phyloP scores from a whole-genome alignment of 2,888 invertebrate species.

The Ephialtes manifestator region DNA sequence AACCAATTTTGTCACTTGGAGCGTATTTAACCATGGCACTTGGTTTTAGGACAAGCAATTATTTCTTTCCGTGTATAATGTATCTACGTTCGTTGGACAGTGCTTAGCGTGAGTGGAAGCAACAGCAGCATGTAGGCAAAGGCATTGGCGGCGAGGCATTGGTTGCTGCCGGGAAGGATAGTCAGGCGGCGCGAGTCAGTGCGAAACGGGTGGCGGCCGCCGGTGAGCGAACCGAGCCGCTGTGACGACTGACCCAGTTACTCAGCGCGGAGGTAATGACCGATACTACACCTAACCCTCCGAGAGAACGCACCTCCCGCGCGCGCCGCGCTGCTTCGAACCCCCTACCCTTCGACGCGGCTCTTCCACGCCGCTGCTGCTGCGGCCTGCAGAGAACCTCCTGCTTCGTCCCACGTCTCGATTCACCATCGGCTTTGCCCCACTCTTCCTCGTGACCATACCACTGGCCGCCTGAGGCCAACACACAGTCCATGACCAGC shows the following conservation, averaged over 20 bases:
- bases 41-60: no score
- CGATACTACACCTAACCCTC: constrained; percentile 86
- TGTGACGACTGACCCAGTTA: constrained; percentile 86
- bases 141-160: constrained; percentile 12
- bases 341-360: constrained; percentile 48
- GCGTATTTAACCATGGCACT: no score
- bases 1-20: no score
- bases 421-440: constrained; percentile 42
- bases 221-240: constrained; percentile 82
- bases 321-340: constrained; percentile 66
- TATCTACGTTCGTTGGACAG: background rate
- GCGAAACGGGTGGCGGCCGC: constrained; percentile 65
- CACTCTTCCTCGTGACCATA: constrained; percentile 13
- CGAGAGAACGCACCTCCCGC: constrained; percentile 72
- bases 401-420: constrained; percentile 50
- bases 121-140: constrained; percentile 31
- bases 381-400: background rate
- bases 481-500: constrained; percentile 66
- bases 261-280: constrained; percentile 85
- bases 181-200: constrained; percentile 48
- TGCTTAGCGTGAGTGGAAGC: constrained; percentile 9
- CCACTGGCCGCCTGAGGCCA: constrained; percentile 33
- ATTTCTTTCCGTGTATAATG: no score
- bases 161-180: constrained; percentile 62
- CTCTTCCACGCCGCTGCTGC: background rate